Evolutionary conservation across 2,888 invertebrate genomes (phyloP).

Genomic region (Dicyrtomina minuta): DNA sequence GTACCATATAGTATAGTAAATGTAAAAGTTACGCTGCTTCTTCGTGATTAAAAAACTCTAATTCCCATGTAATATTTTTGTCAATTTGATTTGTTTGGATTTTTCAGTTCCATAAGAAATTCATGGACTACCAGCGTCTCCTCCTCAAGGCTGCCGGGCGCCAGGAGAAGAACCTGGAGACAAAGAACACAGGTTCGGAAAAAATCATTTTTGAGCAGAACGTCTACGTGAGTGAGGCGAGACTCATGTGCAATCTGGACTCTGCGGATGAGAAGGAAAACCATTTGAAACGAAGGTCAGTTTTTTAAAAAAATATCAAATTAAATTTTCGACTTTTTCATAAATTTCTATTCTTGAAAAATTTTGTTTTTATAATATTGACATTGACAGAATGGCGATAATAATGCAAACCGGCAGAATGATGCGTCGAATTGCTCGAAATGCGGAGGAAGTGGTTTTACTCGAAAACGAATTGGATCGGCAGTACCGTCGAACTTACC

Average conservation of each 20-base stretch:
- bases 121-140: conserved; percentile 32
- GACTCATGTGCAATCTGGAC: conserved; percentile 37
- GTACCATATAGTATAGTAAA: too few relatives aligned
- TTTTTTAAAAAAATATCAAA: not conserved
- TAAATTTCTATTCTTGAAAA: conserved; percentile 2
- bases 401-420: conserved; percentile 45
- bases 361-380: not conserved
- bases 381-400: conserved; percentile 40
- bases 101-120: conserved; percentile 42
- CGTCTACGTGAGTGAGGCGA: conserved; percentile 34
- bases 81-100: conserved; percentile 1
- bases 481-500: conserved; percentile 46
- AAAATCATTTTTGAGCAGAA: conserved; percentile 41
- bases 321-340: not conserved
- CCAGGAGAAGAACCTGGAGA: conserved; percentile 22
- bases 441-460: conserved; percentile 42
- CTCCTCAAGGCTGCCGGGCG: conserved; percentile 27
- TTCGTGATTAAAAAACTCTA: too few relatives aligned
- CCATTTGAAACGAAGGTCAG: conserved; percentile 36
- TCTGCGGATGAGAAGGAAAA: conserved; percentile 21
- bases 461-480: conserved; percentile 48
- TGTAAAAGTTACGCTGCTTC: too few relatives aligned
- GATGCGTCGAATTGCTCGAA: conserved; percentile 42
- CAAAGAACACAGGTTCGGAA: conserved; percentile 35
- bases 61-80: too few relatives aligned